Percentiles rank a stretch among this genome's conserved stretches.
Conservation (phyloP, 2,888 invertebrate genomes). For the Trichopoda pennipes region DNA sequence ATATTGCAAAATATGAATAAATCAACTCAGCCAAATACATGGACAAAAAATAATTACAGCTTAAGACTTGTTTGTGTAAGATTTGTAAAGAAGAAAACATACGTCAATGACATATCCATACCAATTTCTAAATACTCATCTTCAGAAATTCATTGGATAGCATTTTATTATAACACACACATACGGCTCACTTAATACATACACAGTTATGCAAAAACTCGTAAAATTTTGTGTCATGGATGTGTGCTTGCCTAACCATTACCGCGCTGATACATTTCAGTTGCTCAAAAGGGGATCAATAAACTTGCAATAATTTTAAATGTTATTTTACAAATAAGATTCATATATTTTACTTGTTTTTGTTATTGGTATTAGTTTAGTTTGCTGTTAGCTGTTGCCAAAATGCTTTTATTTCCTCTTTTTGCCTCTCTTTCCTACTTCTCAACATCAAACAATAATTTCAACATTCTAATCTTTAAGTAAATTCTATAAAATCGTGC, state of each 20-base stretch:
- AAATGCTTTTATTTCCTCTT: conserved; percentile 44
- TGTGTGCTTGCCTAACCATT: conserved; percentile 27
- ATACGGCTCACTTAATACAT: conserved; percentile 37
- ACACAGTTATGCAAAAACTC: conserved; percentile 1
- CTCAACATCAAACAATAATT: conserved; percentile 36
- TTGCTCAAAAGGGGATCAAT: conserved; percentile 62
- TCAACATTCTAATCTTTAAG: conserved; percentile 56
- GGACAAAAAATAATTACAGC: too few species aligned
- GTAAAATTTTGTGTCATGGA: background rate
- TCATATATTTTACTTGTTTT: conserved; percentile 37
- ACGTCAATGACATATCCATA: background rate
- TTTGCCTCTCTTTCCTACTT: background rate
- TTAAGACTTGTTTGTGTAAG: too few species aligned
- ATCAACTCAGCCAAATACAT: too few species aligned
- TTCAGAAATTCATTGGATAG: background rate
- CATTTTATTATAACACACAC: conserved; percentile 18
- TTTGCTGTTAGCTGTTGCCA: conserved; percentile 16
- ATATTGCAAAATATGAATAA: conserved; percentile 45
- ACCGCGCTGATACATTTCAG: conserved; percentile 8
- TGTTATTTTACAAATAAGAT: conserved; percentile 58
- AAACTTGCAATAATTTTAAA: conserved; percentile 66
- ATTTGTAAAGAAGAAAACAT: background rate
- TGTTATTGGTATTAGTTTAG: background rate
- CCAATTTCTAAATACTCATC: background rate
- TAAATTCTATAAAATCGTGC: conserved; percentile 76